phyloP scores from a whole-genome alignment of 2,113 vertebrate genomes.

The Hemibagrus wyckioides region DNA sequence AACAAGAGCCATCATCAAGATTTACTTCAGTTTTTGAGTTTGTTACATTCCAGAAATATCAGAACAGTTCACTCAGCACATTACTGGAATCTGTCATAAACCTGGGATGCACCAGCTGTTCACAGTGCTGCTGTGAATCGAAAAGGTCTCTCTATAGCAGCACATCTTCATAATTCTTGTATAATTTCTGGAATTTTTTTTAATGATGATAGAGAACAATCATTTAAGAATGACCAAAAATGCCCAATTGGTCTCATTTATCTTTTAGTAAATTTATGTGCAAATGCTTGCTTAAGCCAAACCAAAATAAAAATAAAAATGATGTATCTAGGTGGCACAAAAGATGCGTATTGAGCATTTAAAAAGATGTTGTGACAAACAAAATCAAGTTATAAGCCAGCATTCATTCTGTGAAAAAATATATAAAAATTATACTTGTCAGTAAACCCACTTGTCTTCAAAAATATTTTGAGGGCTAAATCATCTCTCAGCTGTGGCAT shows the following conservation, averaged over 20 bases:
- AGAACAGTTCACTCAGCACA: background rate
- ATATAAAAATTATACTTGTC: no score
- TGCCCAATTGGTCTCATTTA: background rate
- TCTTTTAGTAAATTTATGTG: background rate
- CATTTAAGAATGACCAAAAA: background rate
- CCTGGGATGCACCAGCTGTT: background rate
- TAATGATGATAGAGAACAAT: background rate
- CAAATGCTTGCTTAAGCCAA: background rate
- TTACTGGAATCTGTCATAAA: background rate
- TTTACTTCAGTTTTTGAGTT: background rate
- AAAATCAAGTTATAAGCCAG: no score
- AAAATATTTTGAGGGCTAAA: no score
- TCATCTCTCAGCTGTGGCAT: no score
- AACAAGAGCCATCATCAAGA: background rate
- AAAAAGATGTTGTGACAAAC: no score
- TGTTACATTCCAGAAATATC: background rate
- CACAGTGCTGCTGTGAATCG: background rate
- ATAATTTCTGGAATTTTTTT: background rate
- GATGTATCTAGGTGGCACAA: no score
- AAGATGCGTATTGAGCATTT: no score
- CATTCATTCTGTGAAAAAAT: no score
- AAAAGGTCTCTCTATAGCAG: background rate
- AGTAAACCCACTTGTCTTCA: no score
- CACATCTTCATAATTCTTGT: background rate
- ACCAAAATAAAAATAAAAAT: background rate